Percentiles rank a stretch among this genome's conserved stretches.
Conservation (phyloP, 2,797 vertebrate genomes). For the Anguilla megastoma region DNA sequence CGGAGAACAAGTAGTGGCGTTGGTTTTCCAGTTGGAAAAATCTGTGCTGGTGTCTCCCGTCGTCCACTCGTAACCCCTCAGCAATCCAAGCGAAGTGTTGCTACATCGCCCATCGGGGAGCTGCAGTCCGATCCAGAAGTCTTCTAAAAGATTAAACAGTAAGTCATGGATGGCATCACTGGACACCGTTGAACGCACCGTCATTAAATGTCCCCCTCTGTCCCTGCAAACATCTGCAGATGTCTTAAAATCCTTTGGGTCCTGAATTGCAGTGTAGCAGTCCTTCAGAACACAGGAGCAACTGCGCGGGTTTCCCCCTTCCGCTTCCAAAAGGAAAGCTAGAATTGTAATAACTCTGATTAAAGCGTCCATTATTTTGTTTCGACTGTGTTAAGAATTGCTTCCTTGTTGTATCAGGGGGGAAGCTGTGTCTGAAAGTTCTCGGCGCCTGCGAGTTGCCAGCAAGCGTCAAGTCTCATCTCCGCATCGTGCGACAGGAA, state of each 20-base stretch:
- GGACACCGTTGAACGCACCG: constrained; percentile 36
- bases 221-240: constrained; percentile 53
- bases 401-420: background rate
- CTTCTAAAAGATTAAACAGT: constrained; percentile 40
- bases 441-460: background rate
- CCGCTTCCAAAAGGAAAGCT: background rate
- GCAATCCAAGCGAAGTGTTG: constrained; percentile 52
- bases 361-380: background rate
- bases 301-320: background rate
- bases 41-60: constrained; percentile 55
- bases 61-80: constrained; percentile 76
- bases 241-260: constrained; percentile 56
- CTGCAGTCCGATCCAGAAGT: constrained; percentile 80
- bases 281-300: background rate
- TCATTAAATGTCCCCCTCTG: constrained; percentile 55
- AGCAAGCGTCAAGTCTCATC: background rate
- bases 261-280: constrained; percentile 56
- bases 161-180: constrained; percentile 45
- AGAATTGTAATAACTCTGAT: background rate
- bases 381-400: background rate
- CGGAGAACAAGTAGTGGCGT: constrained; percentile 49
- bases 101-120: constrained; percentile 54
- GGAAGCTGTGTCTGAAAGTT: background rate
- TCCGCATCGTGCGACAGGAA: background rate
- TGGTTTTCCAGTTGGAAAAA: constrained; percentile 65